phyloP scores from a whole-genome alignment of 2,113 vertebrate genomes.

The Gymnarchus niloticus region DNA sequence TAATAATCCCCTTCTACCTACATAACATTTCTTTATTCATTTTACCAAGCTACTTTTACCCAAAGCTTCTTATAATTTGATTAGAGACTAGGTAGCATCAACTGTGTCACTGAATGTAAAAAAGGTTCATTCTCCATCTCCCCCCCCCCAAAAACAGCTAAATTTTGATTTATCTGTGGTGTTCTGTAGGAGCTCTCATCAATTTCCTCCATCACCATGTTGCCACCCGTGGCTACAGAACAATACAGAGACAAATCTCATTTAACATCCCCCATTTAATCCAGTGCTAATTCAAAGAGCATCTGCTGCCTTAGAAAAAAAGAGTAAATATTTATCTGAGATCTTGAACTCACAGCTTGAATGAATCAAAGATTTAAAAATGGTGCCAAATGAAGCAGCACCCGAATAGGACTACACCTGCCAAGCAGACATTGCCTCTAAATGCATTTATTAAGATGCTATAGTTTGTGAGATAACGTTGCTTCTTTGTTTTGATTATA shows the following conservation, averaged over 20 bases:
- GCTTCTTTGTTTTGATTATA: neutral
- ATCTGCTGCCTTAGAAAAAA: neutral
- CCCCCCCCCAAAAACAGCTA: neutral
- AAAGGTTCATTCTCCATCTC: too few species aligned
- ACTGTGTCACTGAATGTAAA: neutral
- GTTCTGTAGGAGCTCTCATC: neutral
- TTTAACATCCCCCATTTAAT: constrained; percentile 1
- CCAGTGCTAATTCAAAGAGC: neutral
- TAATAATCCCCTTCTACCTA: neutral
- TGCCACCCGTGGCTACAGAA: neutral
- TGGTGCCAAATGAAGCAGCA: too few species aligned
- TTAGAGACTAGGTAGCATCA: neutral
- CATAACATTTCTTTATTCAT: neutral
- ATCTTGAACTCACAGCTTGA: neutral
- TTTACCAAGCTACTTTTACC: neutral
- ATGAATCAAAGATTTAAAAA: neutral
- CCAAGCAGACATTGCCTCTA: neutral
- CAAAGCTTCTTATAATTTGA: neutral
- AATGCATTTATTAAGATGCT: neutral
- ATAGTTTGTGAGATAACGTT: neutral
- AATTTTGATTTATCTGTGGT: neutral
- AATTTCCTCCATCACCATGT: neutral
- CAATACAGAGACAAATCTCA: neutral
- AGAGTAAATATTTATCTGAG: neutral
- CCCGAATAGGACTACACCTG: neutral